Evolutionary conservation across 2,797 vertebrate species (phyloP).

Genomic region (Eospalax fontanierii): DNA sequence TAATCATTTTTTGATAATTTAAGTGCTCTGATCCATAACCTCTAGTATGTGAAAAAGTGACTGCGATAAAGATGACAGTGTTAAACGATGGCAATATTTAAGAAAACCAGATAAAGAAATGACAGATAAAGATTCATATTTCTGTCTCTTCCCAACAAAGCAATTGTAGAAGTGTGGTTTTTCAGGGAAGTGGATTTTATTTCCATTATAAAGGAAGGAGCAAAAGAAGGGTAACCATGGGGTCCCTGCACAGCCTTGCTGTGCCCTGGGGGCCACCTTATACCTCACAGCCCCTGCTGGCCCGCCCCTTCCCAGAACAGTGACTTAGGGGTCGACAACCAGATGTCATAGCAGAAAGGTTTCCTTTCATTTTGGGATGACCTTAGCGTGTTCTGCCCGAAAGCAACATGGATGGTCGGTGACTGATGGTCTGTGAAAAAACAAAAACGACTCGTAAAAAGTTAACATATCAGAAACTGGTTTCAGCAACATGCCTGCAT

Average conservation of each 20-base stretch:
- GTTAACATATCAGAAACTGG: conserved; percentile 59
- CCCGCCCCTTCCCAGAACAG: background rate
- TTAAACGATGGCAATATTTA: background rate
- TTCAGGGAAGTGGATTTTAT: background rate
- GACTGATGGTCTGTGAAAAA: conserved; percentile 78
- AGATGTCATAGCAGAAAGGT: conserved; percentile 36
- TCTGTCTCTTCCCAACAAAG: background rate
- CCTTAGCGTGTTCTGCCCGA: conserved; percentile 73
- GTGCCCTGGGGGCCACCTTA: background rate
- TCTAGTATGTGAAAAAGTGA: background rate
- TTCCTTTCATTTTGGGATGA: conserved; percentile 21
- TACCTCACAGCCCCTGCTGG: background rate
- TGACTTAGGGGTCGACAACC: conserved; percentile 55
- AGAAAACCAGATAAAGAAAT: conserved; percentile 6
- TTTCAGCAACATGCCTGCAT: conserved; percentile 46
- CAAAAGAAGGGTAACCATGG: background rate
- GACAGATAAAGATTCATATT: background rate
- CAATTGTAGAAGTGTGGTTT: background rate
- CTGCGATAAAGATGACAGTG: background rate
- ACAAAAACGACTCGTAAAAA: conserved; percentile 74
- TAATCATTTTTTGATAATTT: background rate
- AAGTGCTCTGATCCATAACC: background rate
- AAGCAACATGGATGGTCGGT: conserved; percentile 64
- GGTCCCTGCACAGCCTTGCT: background rate
- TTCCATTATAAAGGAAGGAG: background rate